Evolutionary conservation across 2,888 invertebrate genomes (phyloP).

Genomic region (Heliconius ismenius): DNA sequence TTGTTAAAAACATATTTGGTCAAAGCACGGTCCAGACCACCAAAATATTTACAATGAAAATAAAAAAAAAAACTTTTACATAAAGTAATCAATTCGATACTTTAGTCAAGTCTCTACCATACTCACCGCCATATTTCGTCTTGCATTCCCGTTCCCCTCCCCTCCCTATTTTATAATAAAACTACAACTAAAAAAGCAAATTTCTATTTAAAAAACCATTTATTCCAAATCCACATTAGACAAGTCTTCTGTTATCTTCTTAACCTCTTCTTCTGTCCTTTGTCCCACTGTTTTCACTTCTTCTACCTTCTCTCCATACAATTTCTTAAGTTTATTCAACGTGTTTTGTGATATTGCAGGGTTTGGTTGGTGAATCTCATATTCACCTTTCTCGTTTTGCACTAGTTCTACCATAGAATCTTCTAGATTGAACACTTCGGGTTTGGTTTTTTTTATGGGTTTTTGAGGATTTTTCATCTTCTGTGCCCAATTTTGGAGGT

Average conservation of each 20-base stretch:
- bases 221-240: constrained; percentile 80
- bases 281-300: constrained; percentile 54
- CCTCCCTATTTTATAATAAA: not conserved
- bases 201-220: constrained; percentile 31
- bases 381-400: constrained; percentile 69
- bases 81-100: too few species aligned
- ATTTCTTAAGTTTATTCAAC: constrained; percentile 58
- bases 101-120: too few species aligned
- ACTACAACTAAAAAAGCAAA: not conserved
- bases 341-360: constrained; percentile 68
- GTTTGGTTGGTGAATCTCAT: constrained; percentile 72
- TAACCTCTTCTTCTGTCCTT: constrained; percentile 60
- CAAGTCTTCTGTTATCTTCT: constrained; percentile 81
- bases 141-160: too few species aligned
- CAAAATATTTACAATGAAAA: too few species aligned
- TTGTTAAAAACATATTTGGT: too few species aligned
- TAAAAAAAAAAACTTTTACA: too few species aligned
- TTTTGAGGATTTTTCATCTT: constrained; percentile 71
- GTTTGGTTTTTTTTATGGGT: constrained; percentile 41
- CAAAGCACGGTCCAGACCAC: too few species aligned
- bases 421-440: constrained; percentile 66
- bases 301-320: constrained; percentile 68
- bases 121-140: too few species aligned
- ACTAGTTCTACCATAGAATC: constrained; percentile 71
- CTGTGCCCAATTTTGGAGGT: constrained; percentile 84